Evolutionary conservation across 2,113 vertebrate genomes (phyloP).

Genomic region (Aramus guarauna): DNA sequence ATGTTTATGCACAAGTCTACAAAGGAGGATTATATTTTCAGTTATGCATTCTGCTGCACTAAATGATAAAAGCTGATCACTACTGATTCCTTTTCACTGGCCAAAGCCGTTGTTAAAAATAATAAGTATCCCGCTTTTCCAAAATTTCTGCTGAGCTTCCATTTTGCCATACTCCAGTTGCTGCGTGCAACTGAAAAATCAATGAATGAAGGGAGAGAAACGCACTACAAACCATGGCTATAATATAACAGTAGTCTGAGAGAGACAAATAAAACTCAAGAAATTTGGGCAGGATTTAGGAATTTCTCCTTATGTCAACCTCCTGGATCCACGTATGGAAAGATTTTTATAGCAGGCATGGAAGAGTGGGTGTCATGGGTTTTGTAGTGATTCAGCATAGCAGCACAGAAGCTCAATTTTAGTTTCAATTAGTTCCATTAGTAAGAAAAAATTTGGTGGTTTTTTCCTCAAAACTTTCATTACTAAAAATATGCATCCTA

Average conservation of each 20-base stretch:
- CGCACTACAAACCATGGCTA: accelerated
- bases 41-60: not conserved
- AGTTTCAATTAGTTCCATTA: not conserved
- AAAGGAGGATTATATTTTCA: not conserved
- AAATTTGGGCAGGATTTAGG: not conserved
- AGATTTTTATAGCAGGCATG: not conserved
- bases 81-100: not conserved
- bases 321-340: not conserved
- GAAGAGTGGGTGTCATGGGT: not conserved
- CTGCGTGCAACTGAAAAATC: not conserved
- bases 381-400: not conserved
- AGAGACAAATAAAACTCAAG: not conserved
- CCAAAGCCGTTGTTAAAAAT: not conserved
- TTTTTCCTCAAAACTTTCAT: not conserved
- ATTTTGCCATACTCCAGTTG: not conserved
- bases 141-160: not conserved
- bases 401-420: not conserved
- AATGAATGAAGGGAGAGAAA: not conserved
- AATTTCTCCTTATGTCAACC: not conserved
- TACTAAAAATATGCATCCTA: not conserved
- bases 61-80: not conserved
- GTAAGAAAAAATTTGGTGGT: not conserved
- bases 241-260: not conserved
- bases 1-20: not conserved
- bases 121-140: not conserved